phyloP scores from a whole-genome alignment of 2,113 vertebrate genomes.

The Mungos mungo region DNA sequence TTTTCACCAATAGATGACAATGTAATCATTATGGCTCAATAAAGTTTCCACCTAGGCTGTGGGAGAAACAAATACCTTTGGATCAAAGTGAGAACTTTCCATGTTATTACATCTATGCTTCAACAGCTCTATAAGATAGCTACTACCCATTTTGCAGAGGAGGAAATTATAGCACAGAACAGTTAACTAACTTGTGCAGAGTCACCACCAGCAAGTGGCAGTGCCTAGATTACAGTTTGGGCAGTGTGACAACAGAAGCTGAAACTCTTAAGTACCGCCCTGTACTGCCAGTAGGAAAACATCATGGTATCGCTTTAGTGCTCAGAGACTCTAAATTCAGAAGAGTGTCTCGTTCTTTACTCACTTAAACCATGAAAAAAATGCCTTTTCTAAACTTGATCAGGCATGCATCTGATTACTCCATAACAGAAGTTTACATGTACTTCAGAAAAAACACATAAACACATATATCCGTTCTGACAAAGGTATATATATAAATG shows the following conservation, averaged over 20 bases:
- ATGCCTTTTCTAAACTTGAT: neutral
- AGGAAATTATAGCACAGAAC: neutral
- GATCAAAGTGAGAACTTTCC: slow-evolving; percentile 9
- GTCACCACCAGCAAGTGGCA: neutral
- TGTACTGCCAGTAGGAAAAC: neutral
- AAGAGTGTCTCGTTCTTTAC: slow-evolving; percentile 20
- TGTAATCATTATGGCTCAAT: neutral
- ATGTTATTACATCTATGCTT: neutral
- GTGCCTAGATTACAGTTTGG: neutral
- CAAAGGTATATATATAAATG: neutral
- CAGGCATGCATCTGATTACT: neutral
- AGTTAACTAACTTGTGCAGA: neutral
- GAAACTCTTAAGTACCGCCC: neutral
- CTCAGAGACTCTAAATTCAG: neutral
- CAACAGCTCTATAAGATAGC: neutral
- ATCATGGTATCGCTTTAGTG: neutral
- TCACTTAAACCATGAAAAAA: slow-evolving; percentile 17
- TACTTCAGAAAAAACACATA: neutral
- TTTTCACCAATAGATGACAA: neutral
- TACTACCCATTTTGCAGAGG: neutral
- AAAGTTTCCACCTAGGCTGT: neutral
- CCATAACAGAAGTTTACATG: neutral
- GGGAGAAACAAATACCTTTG: slow-evolving; percentile 2
- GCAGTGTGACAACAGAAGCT: neutral
- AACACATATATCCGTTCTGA: neutral